Percentiles rank a stretch among this genome's conserved stretches.
These are phyloP conservation scores for Neolamprologus toae DNA, from an alignment of 2,113 vertebrate genomes.

Conservation along the genomic window DNA sequence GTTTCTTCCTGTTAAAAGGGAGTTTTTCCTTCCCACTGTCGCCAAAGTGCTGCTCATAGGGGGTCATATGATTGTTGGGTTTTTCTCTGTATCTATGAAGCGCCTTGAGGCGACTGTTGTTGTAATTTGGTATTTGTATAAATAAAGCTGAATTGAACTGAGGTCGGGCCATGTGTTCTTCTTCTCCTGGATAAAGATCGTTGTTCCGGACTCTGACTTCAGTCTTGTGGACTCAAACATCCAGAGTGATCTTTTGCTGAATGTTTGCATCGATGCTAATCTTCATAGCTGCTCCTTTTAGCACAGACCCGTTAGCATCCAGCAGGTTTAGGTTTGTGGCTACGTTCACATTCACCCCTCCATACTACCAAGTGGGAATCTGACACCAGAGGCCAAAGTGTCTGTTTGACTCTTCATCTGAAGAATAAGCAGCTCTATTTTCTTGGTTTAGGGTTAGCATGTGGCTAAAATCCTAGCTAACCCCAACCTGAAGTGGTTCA, in stretches of 20 bases:
- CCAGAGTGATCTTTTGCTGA: neutral
- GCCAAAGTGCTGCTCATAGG: neutral
- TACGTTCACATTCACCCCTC: neutral
- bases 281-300: neutral
- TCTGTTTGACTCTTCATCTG: neutral
- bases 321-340: rapidly evolving
- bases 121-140: rapidly evolving
- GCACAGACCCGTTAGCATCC: neutral
- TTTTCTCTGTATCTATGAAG: neutral
- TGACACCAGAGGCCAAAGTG: neutral
- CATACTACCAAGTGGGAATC: rapidly evolving
- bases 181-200: neutral
- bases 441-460: neutral
- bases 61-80: neutral
- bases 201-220: neutral
- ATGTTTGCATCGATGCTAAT: neutral
- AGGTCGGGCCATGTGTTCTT: rapidly evolving
- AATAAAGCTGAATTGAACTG: neutral
- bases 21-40: neutral
- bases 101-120: rapidly evolving
- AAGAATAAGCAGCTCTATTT: rapidly evolving
- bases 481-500: neutral
- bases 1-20: neutral
- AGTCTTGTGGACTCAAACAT: neutral
- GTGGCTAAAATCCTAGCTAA: neutral